phyloP scores from a whole-genome alignment of 1,140 invertebrate genomes.

The Brevipalpus yothersi region DNA sequence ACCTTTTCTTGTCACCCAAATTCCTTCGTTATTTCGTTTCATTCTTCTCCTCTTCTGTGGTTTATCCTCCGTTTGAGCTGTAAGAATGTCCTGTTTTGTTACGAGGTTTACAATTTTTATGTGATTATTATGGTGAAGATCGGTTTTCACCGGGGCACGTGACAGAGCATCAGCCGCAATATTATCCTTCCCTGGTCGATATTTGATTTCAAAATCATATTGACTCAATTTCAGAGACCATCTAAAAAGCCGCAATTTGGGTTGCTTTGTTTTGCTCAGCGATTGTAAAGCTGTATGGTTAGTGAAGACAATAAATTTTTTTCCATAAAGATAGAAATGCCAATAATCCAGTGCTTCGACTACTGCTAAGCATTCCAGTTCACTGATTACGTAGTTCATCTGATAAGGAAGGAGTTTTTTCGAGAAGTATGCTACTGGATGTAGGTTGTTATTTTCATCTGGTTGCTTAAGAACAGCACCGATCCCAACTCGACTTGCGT shows the following conservation, averaged over 20 bases:
- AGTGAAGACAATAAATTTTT: slow-evolving; percentile 21
- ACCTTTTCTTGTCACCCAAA: too few species aligned
- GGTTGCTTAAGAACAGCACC: slow-evolving; percentile 10
- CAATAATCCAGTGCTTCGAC: slow-evolving; percentile 24
- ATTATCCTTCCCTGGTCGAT: background rate
- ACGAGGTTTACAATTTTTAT: background rate
- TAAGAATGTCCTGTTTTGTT: too few species aligned
- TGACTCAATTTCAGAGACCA: background rate
- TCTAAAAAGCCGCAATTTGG: background rate
- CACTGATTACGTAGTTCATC: slow-evolving; percentile 24
- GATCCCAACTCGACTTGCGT: slow-evolving; percentile 7
- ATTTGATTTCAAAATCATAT: slow-evolving; percentile 6
- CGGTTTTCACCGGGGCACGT: background rate
- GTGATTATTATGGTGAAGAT: background rate
- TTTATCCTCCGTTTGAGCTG: too few species aligned
- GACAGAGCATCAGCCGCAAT: slow-evolving; percentile 2
- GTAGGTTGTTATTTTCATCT: slow-evolving; percentile 11
- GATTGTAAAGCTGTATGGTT: slow-evolving; percentile 17
- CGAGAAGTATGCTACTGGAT: slow-evolving; percentile 4
- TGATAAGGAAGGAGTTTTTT: slow-evolving; percentile 22
- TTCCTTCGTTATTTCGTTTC: too few species aligned
- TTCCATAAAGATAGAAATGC: slow-evolving; percentile 24
- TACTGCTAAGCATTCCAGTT: slow-evolving; percentile 27
- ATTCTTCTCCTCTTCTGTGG: too few species aligned
- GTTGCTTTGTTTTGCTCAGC: background rate